Percentiles rank a stretch among this genome's conserved stretches.
Evolutionary conservation across 2,888 invertebrate genomes (phyloP).

Genomic region (Pristionchus entomophagus): DNA sequence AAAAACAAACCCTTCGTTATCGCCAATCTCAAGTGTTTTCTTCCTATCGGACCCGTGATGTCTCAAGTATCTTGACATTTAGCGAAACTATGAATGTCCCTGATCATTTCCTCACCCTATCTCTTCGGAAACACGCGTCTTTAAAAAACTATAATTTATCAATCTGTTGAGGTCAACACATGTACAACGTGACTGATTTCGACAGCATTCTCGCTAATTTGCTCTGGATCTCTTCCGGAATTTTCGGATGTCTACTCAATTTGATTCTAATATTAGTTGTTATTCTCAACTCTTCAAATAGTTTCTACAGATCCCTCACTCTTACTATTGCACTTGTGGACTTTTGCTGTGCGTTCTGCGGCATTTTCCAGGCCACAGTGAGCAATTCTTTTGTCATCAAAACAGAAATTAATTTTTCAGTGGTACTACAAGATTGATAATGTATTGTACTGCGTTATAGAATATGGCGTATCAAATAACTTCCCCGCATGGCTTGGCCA

Average conservation of each 20-base stretch:
- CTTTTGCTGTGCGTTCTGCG: not conserved
- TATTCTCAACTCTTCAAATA: not conserved
- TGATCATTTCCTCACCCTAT: too few relatives aligned
- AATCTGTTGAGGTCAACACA: too few relatives aligned
- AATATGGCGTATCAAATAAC: not conserved
- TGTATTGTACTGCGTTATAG: not conserved
- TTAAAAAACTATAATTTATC: too few relatives aligned
- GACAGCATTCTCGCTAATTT: not conserved
- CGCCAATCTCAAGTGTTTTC: too few relatives aligned
- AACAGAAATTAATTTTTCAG: too few relatives aligned
- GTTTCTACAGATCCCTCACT: not conserved
- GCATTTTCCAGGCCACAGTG: conserved; percentile 10
- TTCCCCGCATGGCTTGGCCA: not conserved
- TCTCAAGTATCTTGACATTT: too few relatives aligned
- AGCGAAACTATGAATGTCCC: too few relatives aligned
- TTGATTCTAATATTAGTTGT: not conserved
- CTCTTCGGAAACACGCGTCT: too few relatives aligned
- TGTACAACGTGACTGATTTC: too few relatives aligned
- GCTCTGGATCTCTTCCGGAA: not conserved
- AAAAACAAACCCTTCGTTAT: too few relatives aligned
- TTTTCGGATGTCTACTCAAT: not conserved
- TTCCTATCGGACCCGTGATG: too few relatives aligned
- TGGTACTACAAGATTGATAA: not conserved
- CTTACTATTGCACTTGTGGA: not conserved
- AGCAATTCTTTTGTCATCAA: not conserved